phyloP scores from a whole-genome alignment of 2,113 vertebrate species.

The Pituophis catenifer region DNA sequence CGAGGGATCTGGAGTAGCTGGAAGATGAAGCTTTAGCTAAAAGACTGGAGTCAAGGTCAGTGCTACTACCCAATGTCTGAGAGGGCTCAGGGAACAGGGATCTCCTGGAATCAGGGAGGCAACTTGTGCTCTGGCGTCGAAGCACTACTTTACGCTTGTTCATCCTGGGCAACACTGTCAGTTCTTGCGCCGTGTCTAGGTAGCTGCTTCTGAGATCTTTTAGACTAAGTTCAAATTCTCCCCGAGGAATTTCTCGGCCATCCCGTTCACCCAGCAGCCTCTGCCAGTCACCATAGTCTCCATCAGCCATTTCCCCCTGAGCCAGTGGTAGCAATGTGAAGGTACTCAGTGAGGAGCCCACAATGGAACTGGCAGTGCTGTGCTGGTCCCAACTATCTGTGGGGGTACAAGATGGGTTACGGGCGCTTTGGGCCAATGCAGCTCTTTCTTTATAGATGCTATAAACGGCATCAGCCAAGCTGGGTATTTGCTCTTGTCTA shows the following conservation, averaged over 20 bases:
- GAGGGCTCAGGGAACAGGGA: constrained; percentile 60
- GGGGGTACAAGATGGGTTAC: constrained; percentile 62
- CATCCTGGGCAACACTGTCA: constrained; percentile 31
- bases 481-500: constrained; percentile 65
- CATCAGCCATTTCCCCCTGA: constrained; percentile 72
- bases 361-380: constrained; percentile 80
- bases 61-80: constrained; percentile 56
- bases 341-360: constrained; percentile 84
- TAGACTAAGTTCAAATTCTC: constrained; percentile 66
- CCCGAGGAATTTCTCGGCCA: constrained; percentile 60
- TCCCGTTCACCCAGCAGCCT: constrained; percentile 52
- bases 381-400: constrained; percentile 55
- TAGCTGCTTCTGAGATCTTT: constrained; percentile 57
- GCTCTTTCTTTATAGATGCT: constrained; percentile 85
- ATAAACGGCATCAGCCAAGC: constrained; percentile 84
- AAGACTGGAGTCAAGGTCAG: constrained; percentile 66
- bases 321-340: constrained; percentile 83
- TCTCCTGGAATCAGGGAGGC: constrained; percentile 64
- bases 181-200: constrained; percentile 25
- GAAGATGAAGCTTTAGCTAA: constrained; percentile 70
- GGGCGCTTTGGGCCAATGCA: constrained; percentile 17
- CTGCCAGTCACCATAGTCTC: constrained; percentile 52
- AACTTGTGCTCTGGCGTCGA: constrained; percentile 70
- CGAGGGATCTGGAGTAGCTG: constrained; percentile 67
- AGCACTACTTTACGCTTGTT: constrained; percentile 44